phyloP scores from a whole-genome alignment of 2,888 invertebrate genomes.

The Drosophila pegasa region DNA sequence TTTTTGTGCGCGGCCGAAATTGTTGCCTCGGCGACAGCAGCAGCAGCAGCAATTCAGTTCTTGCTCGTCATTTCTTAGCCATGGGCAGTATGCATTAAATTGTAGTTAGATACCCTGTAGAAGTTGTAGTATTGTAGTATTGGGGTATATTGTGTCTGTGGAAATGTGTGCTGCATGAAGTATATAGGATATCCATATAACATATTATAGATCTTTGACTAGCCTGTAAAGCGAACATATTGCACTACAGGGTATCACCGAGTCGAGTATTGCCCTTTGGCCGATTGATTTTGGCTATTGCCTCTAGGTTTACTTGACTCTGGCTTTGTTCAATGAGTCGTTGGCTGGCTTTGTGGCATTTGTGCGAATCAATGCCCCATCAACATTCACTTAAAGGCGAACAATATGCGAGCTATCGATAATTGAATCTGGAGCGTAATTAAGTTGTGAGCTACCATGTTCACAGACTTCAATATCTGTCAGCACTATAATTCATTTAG shows the following conservation, averaged over 20 bases:
- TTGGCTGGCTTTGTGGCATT: not conserved
- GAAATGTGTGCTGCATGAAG: no score
- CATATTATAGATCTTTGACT: not conserved
- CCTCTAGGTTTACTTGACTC: not conserved
- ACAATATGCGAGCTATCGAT: conserved; percentile 5
- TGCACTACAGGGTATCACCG: not conserved
- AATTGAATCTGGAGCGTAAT: conserved; percentile 29
- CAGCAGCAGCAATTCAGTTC: not conserved
- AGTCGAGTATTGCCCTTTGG: not conserved
- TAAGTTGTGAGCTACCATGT: conserved; percentile 1
- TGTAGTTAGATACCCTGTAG: conserved; percentile 10
- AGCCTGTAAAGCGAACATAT: no score
- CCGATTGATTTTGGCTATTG: not conserved
- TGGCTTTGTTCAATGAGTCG: conserved; percentile 2
- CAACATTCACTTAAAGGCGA: not conserved
- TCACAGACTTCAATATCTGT: not conserved
- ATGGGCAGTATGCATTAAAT: not conserved
- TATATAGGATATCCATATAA: not conserved
- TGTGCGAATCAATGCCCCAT: not conserved
- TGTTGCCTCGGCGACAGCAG: not conserved
- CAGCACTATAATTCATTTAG: conserved; percentile 24
- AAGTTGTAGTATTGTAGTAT: no score
- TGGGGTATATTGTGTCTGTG: not conserved
- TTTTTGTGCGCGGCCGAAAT: conserved; percentile 14
- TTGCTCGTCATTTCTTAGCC: not conserved